These are phyloP conservation scores for Rotaria sp. DNA, from an alignment of 2,888 invertebrate genomes.

Conservation along the genomic window DNA sequence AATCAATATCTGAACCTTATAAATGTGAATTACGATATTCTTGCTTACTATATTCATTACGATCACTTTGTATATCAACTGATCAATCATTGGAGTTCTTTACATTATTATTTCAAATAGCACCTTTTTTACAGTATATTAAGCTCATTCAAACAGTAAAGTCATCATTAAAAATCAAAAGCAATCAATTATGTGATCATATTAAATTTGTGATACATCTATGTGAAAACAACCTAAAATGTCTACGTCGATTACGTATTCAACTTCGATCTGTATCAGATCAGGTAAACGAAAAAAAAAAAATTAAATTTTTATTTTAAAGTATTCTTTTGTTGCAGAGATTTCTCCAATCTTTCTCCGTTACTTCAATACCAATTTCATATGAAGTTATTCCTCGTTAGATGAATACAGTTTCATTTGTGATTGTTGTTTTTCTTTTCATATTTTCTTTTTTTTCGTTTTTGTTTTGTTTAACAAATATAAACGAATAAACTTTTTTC, in stretches of 20 bases:
- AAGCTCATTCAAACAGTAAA: not conserved
- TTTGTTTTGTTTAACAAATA: no score
- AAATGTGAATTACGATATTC: not conserved
- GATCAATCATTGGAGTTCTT: not conserved
- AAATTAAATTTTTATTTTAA: not conserved
- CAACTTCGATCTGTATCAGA: not conserved
- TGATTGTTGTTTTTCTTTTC: no score
- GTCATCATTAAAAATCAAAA: not conserved
- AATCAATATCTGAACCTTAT: not conserved
- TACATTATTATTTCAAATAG: not conserved
- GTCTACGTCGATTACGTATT: not conserved
- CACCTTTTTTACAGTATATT: slow-evolving; percentile 2
- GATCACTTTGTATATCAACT: not conserved
- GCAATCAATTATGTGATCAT: not conserved
- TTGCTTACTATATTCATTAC: not conserved
- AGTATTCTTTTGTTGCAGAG: not conserved
- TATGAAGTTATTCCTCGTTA: not conserved
- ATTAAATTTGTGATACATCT: not conserved
- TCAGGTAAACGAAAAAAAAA: not conserved
- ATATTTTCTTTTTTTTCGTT: no score
- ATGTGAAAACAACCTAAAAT: not conserved
- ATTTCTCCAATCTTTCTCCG: not conserved
- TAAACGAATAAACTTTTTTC: no score
- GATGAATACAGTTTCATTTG: not conserved
- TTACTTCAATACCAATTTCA: not conserved